Conservation (phyloP, 2,888 invertebrate species). For the Lottia gigantea region DNA sequence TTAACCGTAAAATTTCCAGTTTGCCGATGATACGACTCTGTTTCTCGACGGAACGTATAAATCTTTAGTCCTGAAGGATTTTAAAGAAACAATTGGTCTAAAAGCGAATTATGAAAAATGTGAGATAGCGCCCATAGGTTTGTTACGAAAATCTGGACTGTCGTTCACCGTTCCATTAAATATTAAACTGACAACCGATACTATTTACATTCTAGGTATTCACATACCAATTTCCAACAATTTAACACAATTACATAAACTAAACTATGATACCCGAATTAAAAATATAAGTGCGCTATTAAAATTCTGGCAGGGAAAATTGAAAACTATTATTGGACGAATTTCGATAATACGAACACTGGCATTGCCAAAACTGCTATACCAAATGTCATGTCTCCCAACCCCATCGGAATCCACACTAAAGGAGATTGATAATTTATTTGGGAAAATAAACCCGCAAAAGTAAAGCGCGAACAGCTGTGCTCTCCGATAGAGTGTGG, state of each 20-base stretch:
- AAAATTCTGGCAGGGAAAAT: no score
- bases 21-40: neutral
- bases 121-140: neutral
- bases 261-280: neutral
- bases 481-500: no score
- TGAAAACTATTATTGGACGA: neutral
- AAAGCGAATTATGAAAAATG: constrained; percentile 7
- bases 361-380: neutral
- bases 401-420: neutral
- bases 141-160: no score
- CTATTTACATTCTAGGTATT: no score
- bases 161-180: no score
- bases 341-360: neutral
- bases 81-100: neutral
- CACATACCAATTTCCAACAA: no score
- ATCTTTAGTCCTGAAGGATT: neutral
- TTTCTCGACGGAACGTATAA: neutral
- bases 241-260: no score
- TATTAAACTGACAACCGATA: no score
- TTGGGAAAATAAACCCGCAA: no score
- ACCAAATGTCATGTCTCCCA: neutral
- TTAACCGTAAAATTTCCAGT: neutral
- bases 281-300: no score
- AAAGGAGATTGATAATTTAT: no score
- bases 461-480: no score